phyloP scores from a whole-genome alignment of 2,888 invertebrate genomes.

The Uloborus plumipes region DNA sequence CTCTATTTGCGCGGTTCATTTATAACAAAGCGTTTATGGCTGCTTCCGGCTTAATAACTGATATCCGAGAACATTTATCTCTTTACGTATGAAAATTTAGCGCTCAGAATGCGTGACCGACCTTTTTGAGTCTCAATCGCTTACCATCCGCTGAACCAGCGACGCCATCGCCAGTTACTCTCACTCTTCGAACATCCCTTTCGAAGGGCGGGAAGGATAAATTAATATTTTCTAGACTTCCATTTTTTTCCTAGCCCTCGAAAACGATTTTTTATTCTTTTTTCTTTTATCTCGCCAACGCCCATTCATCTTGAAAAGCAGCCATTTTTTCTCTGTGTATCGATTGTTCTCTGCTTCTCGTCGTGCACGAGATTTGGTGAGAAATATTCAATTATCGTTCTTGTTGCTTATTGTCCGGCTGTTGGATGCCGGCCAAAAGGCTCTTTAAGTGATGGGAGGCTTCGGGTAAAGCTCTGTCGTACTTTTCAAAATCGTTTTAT shows the following conservation, averaged over 20 bases:
- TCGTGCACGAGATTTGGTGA: constrained; percentile 12
- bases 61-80: too few species aligned
- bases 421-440: constrained; percentile 23
- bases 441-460: too few species aligned
- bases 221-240: constrained; percentile 14
- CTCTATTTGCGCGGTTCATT: too few species aligned
- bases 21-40: too few species aligned
- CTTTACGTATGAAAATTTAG: too few species aligned
- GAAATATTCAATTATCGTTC: constrained; percentile 45
- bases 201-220: constrained; percentile 3
- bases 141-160: constrained; percentile 7
- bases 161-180: constrained; percentile 12
- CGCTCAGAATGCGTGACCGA: too few species aligned
- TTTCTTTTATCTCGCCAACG: constrained; percentile 4
- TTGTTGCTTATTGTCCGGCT: constrained; percentile 38
- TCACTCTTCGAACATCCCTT: constrained; percentile 11
- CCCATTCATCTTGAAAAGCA: constrained; percentile 20
- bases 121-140: background rate
- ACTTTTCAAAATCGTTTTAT: too few species aligned
- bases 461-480: too few species aligned
- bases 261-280: background rate
- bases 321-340: constrained; percentile 18
- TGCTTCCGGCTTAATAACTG: too few species aligned
- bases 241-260: too few species aligned
- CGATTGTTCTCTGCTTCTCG: constrained; percentile 7